A percentile compares a stretch with the other conserved stretches of the same genome.
These are phyloP conservation scores for Philereme transversata DNA, from an alignment of 2,888 invertebrate species.

Conservation along the genomic window DNA sequence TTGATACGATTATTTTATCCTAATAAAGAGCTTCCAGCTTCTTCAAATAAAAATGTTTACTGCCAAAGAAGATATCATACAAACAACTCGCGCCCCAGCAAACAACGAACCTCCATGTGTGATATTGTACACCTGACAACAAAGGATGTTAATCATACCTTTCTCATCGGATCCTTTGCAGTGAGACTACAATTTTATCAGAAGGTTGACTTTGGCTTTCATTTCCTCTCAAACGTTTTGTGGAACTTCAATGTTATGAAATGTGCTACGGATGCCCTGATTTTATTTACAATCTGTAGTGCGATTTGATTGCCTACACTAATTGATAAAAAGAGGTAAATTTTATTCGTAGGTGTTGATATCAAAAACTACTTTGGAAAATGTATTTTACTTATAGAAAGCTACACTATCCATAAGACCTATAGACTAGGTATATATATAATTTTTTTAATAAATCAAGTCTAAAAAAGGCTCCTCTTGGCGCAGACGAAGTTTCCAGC, in stretches of 20 bases:
- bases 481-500: too few species aligned
- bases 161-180: conserved; percentile 27
- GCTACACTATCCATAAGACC: too few species aligned
- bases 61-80: conserved; percentile 4
- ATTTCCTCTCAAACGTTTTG: conserved; percentile 24
- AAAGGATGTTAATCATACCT: conserved; percentile 36
- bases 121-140: conserved; percentile 32
- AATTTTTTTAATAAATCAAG: too few species aligned
- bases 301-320: background rate
- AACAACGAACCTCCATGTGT: conserved; percentile 13
- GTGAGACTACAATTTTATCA: conserved; percentile 28
- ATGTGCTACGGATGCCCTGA: background rate
- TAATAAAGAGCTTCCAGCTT: background rate
- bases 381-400: too few species aligned
- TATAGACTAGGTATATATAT: too few species aligned
- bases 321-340: too few species aligned
- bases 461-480: too few species aligned
- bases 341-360: too few species aligned
- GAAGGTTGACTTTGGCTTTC: conserved; percentile 22
- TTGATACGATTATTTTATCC: too few species aligned
- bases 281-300: background rate
- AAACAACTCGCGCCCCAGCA: conserved; percentile 10
- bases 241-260: conserved; percentile 4
- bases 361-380: too few species aligned
- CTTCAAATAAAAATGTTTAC: conserved; percentile 5